These are phyloP conservation scores for Agrotis puta DNA, from an alignment of 2,888 invertebrate genomes.

Conservation along the genomic window DNA sequence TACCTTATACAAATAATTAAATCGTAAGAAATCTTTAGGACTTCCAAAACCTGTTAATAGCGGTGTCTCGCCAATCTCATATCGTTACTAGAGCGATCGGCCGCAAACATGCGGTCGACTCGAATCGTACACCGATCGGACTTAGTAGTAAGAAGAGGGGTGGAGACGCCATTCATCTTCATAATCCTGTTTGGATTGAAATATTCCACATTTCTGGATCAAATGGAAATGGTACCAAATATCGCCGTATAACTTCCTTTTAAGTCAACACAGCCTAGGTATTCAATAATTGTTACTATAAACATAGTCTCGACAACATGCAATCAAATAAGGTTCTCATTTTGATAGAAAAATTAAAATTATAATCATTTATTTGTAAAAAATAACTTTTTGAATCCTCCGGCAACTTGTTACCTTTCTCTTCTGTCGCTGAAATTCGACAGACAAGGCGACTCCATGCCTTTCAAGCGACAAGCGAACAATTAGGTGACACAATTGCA, in stretches of 20 bases:
- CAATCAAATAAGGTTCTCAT: background rate
- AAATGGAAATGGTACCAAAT: no score
- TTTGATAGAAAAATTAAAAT: background rate
- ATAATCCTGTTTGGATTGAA: background rate
- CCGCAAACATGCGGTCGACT: constrained; percentile 72
- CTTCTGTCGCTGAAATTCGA: background rate
- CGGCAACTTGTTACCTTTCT: background rate
- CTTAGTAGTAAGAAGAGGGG: constrained; percentile 40
- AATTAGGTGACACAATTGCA: constrained; percentile 82
- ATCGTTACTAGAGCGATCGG: constrained; percentile 56
- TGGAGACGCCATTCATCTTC: constrained; percentile 32
- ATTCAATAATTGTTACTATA: background rate
- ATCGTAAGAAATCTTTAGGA: background rate
- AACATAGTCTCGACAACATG: background rate
- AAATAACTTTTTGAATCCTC: background rate
- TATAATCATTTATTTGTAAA: background rate
- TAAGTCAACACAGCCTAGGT: no score
- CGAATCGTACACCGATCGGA: constrained; percentile 64
- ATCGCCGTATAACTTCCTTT: background rate
- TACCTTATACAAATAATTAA: no score
- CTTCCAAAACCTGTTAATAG: constrained; percentile 40
- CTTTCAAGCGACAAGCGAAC: constrained; percentile 69
- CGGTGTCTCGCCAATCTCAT: constrained; percentile 49
- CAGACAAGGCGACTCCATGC: constrained; percentile 56
- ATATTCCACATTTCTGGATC: background rate